phyloP scores from a whole-genome alignment of 2,113 vertebrate species.

The Entomyzon cyanotis region DNA sequence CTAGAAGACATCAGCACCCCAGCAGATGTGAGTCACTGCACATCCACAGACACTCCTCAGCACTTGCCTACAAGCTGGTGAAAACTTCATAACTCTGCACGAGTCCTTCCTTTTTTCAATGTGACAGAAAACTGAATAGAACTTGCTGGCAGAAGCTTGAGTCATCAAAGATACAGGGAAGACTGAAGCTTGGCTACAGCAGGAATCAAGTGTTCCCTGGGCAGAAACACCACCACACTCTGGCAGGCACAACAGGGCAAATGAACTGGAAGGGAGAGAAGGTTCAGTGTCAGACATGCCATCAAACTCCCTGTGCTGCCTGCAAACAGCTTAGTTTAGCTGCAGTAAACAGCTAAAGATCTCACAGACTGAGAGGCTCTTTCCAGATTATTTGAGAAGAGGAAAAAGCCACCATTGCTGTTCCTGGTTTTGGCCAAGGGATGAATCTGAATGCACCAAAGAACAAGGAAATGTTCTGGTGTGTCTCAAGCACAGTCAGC shows the following conservation, averaged over 20 bases:
- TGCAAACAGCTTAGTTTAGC: not conserved
- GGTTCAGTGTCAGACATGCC: not conserved
- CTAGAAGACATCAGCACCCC: not conserved
- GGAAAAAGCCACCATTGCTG: not conserved
- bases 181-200: not conserved
- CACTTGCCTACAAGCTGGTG: not conserved
- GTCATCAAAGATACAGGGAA: not conserved
- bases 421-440: not conserved
- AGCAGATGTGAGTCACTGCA: not conserved
- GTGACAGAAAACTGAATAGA: not conserved
- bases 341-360: not conserved
- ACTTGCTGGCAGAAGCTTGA: not conserved
- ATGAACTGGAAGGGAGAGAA: not conserved
- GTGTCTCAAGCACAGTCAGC: not conserved
- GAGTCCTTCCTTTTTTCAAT: not conserved
- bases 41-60: not conserved
- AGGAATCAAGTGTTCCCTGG: accelerated
- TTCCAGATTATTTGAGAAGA: not conserved
- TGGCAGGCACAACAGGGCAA: not conserved
- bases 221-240: not conserved
- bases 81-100: not conserved
- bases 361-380: not conserved
- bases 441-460: not conserved
- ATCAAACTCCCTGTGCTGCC: not conserved
- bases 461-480: not conserved